These are phyloP conservation scores for Syrista parreyssii DNA, from an alignment of 2,888 invertebrate genomes.

Conservation along the genomic window DNA sequence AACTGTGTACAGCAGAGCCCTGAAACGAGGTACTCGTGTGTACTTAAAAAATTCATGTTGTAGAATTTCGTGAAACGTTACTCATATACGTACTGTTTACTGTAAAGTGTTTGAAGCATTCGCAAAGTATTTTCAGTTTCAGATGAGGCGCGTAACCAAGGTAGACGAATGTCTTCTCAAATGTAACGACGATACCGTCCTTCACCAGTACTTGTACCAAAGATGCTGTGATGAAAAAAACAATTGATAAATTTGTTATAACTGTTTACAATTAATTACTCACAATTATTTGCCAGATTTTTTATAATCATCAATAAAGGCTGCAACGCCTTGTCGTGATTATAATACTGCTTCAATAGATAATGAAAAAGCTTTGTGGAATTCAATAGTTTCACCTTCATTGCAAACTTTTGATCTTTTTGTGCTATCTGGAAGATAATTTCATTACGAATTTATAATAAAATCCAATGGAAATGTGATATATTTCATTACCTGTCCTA, in stretches of 20 bases:
- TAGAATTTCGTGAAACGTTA: neutral
- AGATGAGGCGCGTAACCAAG: slow-evolving; percentile 73
- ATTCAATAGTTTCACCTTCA: slow-evolving; percentile 73
- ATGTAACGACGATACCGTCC: slow-evolving; percentile 71
- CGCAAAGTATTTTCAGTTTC: slow-evolving; percentile 74
- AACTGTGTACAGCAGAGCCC: slow-evolving; percentile 75
- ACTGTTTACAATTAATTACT: slow-evolving; percentile 42
- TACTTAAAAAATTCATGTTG: neutral
- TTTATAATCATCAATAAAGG: slow-evolving; percentile 73
- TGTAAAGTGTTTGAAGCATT: slow-evolving; percentile 76
- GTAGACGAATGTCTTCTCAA: slow-evolving; percentile 72
- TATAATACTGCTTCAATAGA: slow-evolving; percentile 72
- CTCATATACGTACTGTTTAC: slow-evolving; percentile 71
- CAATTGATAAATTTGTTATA: slow-evolving; percentile 7
- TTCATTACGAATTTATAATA: slow-evolving; percentile 8
- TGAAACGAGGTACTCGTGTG: slow-evolving; percentile 49
- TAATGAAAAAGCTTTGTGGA: slow-evolving; percentile 73
- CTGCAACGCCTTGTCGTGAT: slow-evolving; percentile 71
- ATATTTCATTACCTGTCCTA: slow-evolving; percentile 67
- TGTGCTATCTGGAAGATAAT: slow-evolving; percentile 47
- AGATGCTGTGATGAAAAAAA: slow-evolving; percentile 62
- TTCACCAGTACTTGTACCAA: slow-evolving; percentile 68
- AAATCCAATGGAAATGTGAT: neutral
- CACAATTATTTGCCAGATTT: slow-evolving; percentile 72
- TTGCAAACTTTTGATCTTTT: slow-evolving; percentile 73